Conservation (phyloP, 23 tunicate genomes). For the Clavelina lepadiformis region DNA sequence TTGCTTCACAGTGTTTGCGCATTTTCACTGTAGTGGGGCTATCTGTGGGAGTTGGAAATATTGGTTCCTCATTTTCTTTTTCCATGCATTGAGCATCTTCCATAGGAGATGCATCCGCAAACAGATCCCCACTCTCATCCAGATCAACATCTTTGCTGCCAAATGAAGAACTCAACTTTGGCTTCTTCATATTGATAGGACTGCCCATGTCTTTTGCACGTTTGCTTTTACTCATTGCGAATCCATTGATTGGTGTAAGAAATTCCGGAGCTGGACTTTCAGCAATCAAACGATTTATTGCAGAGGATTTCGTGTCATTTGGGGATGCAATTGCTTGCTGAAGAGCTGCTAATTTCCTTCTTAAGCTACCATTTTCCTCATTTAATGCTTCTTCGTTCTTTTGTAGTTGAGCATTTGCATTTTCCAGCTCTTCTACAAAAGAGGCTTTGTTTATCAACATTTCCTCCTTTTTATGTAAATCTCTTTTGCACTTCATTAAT, state of each 20-base stretch:
- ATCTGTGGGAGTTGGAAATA: no score
- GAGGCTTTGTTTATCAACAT: slow-evolving; percentile 4
- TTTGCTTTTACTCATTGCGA: not conserved
- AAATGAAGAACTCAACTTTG: slow-evolving; percentile 36
- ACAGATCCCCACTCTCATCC: slow-evolving; percentile 2
- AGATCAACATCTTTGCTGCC: slow-evolving; percentile 2
- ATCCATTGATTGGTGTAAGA: slow-evolving; percentile 47
- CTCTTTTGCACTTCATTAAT: slow-evolving; percentile 48
- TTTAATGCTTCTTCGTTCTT: slow-evolving; percentile 44
- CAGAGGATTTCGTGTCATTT: slow-evolving; percentile 66
- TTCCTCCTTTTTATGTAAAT: slow-evolving; percentile 24
- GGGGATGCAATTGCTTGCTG: slow-evolving; percentile 78
- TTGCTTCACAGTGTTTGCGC: slow-evolving; percentile 8
- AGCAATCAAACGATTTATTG: slow-evolving; percentile 60
- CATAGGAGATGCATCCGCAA: not conserved
- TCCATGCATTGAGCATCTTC: not conserved
- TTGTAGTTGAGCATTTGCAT: not conserved
- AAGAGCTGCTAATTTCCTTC: slow-evolving; percentile 46
- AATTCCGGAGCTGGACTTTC: slow-evolving; percentile 90
- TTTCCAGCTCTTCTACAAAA: slow-evolving; percentile 29
- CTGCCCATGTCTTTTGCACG: not conserved
- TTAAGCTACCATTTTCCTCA: slow-evolving; percentile 54
- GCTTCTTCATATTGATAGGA: slow-evolving; percentile 45
- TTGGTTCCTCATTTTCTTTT: not conserved
- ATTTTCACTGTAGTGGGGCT: slow-evolving; percentile 23